Base-by-base conservation (phyloP, 2,113 vertebrate genomes). In the Climacteris rufus region DNA sequence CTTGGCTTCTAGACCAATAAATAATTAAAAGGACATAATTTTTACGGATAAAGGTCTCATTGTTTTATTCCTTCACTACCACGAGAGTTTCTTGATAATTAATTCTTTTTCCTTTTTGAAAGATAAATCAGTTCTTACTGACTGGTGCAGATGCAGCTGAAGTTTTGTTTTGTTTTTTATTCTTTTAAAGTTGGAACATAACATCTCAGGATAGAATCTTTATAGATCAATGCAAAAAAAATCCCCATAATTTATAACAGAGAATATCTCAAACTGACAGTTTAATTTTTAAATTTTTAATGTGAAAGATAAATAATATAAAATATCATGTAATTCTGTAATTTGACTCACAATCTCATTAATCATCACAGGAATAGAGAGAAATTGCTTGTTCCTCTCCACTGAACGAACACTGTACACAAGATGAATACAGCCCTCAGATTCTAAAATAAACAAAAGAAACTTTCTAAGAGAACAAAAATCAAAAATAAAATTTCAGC, bases 1-100 rank as follows among this genome's bases (percentile, higher is more conserved):
- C 71, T 74, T 71, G 37, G 28, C 33, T 82, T 16, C 45, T 76
- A 71, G 23, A 53, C 19, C 80, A 53, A 87, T 90, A 60, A 86
- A 77, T 89, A 94, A 96, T 96, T 87, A 60, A 97, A 93, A 66
- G n/a, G 44, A 70, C 5, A 22, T 15, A 79, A 61, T 20, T 47
- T 25, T 60, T 91, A 47, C 7, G 21, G 56, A 50, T 65, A 79
- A 94, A 72, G 44, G 27, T 75, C 69, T 82, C 83, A 79, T 72
- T 69, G 47, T 69, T 70, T 54, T 65, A 74, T 64, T 27, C 23
- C 22, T 63, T 94, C 75, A 52, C 20, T 47, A 60, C 19, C 21
- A 87, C 10, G 1, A 50, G 5, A 39, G 14, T 40, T 56, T 72
- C 35, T 72, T 18, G 10, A 39, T 42, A 79, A 40, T 52, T 45